Evolutionary conservation across 2,888 invertebrate species (phyloP).

Genomic region (Cataglyphis altisquamis): DNA sequence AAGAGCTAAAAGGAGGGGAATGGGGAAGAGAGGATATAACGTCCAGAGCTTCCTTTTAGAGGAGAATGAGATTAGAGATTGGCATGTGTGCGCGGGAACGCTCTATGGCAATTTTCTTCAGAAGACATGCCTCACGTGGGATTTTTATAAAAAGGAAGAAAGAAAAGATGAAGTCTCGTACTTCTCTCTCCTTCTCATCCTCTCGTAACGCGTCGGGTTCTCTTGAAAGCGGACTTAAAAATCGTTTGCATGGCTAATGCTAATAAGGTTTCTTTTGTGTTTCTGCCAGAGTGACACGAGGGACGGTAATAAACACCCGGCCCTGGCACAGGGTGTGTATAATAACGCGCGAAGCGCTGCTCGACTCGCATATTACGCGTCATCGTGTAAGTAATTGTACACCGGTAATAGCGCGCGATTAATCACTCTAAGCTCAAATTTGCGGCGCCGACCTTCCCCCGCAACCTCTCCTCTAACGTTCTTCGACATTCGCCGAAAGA

Average conservation of each 20-base stretch:
- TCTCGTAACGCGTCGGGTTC: background rate
- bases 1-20: conserved; percentile 20
- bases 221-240: conserved; percentile 57
- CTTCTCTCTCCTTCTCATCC: conserved; percentile 19
- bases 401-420: conserved; percentile 47
- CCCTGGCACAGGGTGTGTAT: conserved; percentile 41
- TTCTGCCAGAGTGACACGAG: conserved; percentile 52
- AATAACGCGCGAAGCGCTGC: conserved; percentile 50
- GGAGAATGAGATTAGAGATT: conserved; percentile 77
- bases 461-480: background rate
- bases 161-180: conserved; percentile 5
- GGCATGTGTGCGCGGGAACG: conserved; percentile 51
- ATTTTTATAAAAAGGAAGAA: background rate
- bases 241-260: conserved; percentile 60
- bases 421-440: conserved; percentile 57
- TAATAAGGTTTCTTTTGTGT: conserved; percentile 58
- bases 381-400: conserved; percentile 54
- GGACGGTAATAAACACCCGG: conserved; percentile 52
- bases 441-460: conserved; percentile 42
- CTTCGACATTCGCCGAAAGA: background rate
- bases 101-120: conserved; percentile 56
- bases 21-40: conserved; percentile 63
- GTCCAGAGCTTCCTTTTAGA: conserved; percentile 71
- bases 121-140: conserved; percentile 37
- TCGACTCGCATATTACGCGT: conserved; percentile 57